Evolutionary conservation across 2,888 invertebrate species (phyloP), one percentile per base, ranked within the genome.

Genomic region (Cenopis cana): DNA sequence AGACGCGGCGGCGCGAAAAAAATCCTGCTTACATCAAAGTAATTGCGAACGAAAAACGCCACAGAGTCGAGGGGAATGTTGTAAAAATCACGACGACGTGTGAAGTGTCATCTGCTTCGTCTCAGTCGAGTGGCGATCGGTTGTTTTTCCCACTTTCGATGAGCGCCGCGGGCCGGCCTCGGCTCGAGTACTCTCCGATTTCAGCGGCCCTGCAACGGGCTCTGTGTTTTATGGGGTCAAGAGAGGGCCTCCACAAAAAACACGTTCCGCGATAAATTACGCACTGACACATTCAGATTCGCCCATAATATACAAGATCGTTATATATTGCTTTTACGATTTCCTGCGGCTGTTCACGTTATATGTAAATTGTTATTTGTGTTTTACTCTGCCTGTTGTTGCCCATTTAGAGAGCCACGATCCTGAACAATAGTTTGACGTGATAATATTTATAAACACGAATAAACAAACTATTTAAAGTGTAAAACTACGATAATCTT

Each of bases 191-290:
- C 87, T 85, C 89, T 85, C 86, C 86, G 89, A 87, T 89, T 90
- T 84, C 85, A 84, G 84, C 85, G 75, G 74, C 81, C 81, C 81
- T 86, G 83, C 85, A 81, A 83, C 88, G 83, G 82, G 85, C 88
- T 82, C 89, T 92, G 92, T 91, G 85, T 92, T 93, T 93, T 93
- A 93, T 89, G 93, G 91, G 93, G 93, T 93, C 93, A 93, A 93
- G 93, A 83, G 88, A 87, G 85, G 86, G 85, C 88, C 88, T 86
- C 87, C 88, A 88, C 91, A 92, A 92, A 93, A 93, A 93, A 91
- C 88, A 88, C 89, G 86, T 87, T 87, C 87, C 84, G 82, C 89
- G 84, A 92, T 93, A 93, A 93, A 93, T 93, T 92, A 91, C 90
- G 88, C 89, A 91, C 91, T 92, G 93, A 93, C 93, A 92, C 91